These are phyloP conservation scores for Phortica okadai DNA, from an alignment of 2,888 invertebrate species.

Conservation along the genomic window DNA sequence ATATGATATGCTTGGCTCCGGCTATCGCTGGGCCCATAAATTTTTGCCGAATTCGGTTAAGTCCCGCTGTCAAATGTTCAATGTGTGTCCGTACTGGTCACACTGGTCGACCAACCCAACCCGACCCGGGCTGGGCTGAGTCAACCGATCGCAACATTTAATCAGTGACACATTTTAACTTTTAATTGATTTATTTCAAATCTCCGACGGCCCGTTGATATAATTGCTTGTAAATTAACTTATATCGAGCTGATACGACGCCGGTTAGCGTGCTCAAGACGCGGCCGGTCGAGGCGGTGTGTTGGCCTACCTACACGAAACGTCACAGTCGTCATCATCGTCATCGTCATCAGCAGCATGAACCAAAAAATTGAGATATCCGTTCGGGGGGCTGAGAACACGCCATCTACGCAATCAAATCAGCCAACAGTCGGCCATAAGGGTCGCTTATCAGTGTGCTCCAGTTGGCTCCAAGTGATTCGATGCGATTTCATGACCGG, in stretches of 20 bases:
- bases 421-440: not conserved
- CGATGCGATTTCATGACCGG: not conserved
- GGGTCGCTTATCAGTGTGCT: not conserved
- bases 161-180: constrained; percentile 66
- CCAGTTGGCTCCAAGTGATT: not conserved
- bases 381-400: not conserved
- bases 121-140: too few relatives aligned
- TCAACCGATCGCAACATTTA: constrained; percentile 16
- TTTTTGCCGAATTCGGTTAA: too few relatives aligned
- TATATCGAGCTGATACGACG: constrained; percentile 36
- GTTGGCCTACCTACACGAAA: not conserved
- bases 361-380: not conserved
- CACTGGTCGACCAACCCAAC: too few relatives aligned
- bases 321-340: not conserved
- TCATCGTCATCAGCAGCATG: not conserved
- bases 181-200: constrained; percentile 71
- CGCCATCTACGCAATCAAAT: not conserved
- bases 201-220: constrained; percentile 65
- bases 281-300: not conserved
- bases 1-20: too few relatives aligned
- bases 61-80: too few relatives aligned
- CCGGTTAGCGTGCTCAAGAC: not conserved
- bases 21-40: too few relatives aligned
- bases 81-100: too few relatives aligned
- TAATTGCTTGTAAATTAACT: constrained; percentile 70